Conservation (phyloP, 2,888 invertebrate species). For the Callyntrura sp. region DNA sequence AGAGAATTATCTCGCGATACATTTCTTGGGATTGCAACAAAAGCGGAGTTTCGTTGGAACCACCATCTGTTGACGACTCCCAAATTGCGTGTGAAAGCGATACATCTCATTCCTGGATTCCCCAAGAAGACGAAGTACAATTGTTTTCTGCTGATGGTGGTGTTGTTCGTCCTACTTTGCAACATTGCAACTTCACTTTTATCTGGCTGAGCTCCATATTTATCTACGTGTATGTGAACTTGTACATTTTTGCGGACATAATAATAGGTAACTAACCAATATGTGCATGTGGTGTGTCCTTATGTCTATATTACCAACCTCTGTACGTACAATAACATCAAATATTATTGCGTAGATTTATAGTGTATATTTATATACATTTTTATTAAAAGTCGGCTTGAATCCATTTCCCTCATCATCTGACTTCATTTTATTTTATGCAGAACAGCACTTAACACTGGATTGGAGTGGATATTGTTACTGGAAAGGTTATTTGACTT, state of each 20-base stretch:
- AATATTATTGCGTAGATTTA: too few species aligned
- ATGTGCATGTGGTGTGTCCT: too few species aligned
- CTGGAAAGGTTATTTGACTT: constrained; percentile 8
- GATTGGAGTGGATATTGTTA: background rate
- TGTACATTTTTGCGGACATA: too few species aligned
- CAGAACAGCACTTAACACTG: background rate
- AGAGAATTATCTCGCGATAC: too few species aligned
- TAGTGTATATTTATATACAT: too few species aligned
- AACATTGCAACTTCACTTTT: constrained; percentile 22
- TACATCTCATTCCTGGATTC: background rate
- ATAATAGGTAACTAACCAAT: too few species aligned
- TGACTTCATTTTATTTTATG: constrained; percentile 57
- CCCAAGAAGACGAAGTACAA: constrained; percentile 32
- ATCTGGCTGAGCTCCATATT: constrained; percentile 49
- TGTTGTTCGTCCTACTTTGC: constrained; percentile 23
- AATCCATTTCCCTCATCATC: constrained; percentile 55
- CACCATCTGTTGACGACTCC: constrained; percentile 69
- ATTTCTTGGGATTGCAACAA: too few species aligned
- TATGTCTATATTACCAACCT: too few species aligned
- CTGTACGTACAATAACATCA: too few species aligned
- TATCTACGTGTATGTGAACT: too few species aligned
- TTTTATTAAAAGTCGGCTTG: background rate
- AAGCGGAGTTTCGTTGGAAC: too few species aligned
- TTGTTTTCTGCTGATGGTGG: too few species aligned
- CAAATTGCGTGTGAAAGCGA: constrained; percentile 13